Conservation (phyloP, 2,113 vertebrate species). For the Chaenogobius annularis region DNA sequence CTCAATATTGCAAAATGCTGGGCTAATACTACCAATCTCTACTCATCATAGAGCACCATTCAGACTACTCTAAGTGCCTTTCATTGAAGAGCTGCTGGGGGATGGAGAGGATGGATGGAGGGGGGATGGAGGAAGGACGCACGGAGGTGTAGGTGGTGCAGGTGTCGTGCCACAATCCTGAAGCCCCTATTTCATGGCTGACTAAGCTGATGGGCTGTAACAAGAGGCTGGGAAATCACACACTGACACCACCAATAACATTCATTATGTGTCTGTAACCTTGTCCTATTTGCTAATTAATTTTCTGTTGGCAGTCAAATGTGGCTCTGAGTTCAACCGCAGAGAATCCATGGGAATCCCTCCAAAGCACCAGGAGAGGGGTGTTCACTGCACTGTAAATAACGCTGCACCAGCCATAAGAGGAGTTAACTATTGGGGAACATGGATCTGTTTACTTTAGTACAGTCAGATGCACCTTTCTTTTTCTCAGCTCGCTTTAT, state of each 20-base stretch:
- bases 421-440: constrained; percentile 38
- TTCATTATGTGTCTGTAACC: constrained; percentile 77
- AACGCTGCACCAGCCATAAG: constrained; percentile 25
- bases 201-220: constrained; percentile 75
- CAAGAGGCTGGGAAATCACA: constrained; percentile 63
- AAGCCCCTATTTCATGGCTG: constrained; percentile 77
- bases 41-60: constrained; percentile 43
- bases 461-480: constrained; percentile 49
- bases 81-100: constrained; percentile 62
- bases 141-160: constrained; percentile 42
- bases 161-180: constrained; percentile 60
- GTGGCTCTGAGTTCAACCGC: constrained; percentile 22
- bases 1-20: constrained; percentile 51
- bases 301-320: constrained; percentile 63
- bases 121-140: constrained; percentile 32
- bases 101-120: constrained; percentile 31
- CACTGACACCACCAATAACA: constrained; percentile 78
- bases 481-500: constrained; percentile 53
- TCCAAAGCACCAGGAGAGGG: constrained; percentile 2
- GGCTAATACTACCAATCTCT: constrained; percentile 39
- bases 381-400: constrained; percentile 24
- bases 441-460: constrained; percentile 60
- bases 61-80: constrained; percentile 72
- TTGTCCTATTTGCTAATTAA: constrained; percentile 73
- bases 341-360: constrained; percentile 42